Evolutionary conservation across 2,888 invertebrate genomes (phyloP), one percentile per base, ranked within the genome.

Genomic region (Drosophila monieri): DNA sequence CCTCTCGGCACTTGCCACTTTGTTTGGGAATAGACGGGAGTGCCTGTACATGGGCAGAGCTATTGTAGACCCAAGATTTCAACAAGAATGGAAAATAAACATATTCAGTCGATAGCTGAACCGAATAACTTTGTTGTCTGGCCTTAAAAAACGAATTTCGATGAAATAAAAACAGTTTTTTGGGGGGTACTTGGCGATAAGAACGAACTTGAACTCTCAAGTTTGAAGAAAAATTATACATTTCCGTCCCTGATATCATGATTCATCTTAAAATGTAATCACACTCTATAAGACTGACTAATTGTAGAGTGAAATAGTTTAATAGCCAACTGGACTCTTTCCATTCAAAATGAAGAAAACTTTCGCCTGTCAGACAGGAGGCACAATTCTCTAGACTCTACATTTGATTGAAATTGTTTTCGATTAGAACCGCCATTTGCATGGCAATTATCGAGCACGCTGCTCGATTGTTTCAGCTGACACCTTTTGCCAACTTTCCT

Each of bases 371-470:
- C 18, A 18, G 8, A 25, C 25, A 1, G 25, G 25, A 25, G 35
- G 57, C 14, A 32, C 25, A 46, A 27, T 39, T 56, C 35, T 15
- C 48, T 30, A 18, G 58, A 37, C 55, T 52, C 55, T 52, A 35
- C 62, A 66, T 54, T 58, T 43, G 55, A 59, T 43, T 67, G 78
- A 39, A 77, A 74, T 73, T 60, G 61, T 59, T 79, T 71, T 65
- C 76, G 79, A 78, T 79, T 68, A 77, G 74, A 83, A 83, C 62
- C 53, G 14, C 39, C n/a, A 68, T 68, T 70, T 70, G 71, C 60
- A 70, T 68, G 30, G 60, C 25, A 68, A 52, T 70, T 52, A 60
- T 39, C n/a, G 30, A n/a, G 3, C 39, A 43, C 15, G n/a, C 3
- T 51, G 30, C 37, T 23, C 27, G 39, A 15, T 27, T 27, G 37